These are phyloP conservation scores for Onychomys leucogaster DNA, from an alignment of 2,797 vertebrate genomes.

Conservation along the genomic window DNA sequence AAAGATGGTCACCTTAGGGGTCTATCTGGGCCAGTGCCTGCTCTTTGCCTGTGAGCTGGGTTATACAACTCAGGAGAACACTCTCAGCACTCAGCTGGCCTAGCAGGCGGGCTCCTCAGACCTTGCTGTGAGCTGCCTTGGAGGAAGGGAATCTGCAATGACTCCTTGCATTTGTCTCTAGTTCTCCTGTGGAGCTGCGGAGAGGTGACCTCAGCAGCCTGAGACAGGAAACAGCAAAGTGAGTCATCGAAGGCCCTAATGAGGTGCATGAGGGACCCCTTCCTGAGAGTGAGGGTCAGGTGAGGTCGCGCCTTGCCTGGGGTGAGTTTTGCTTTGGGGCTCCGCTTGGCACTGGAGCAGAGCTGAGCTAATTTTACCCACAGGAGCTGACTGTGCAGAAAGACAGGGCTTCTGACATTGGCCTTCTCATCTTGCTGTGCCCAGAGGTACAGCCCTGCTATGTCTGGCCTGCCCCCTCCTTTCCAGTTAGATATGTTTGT, in stretches of 20 bases:
- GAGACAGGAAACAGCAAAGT: conserved; percentile 49
- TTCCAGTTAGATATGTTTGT: conserved; percentile 54
- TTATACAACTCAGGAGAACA: conserved; percentile 6
- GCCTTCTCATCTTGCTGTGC: conserved; percentile 71
- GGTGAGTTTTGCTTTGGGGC: conserved; percentile 75
- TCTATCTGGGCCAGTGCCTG: neutral
- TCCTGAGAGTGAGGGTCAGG: conserved; percentile 70
- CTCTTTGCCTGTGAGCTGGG: neutral
- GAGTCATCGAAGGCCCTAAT: conserved; percentile 47
- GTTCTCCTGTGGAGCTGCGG: neutral
- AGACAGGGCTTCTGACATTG: conserved; percentile 53
- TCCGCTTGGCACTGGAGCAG: conserved; percentile 63
- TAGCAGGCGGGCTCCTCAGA: neutral
- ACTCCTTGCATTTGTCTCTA: conserved; percentile 64
- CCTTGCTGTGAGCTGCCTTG: neutral
- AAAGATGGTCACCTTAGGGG: neutral
- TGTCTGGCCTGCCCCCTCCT: conserved; percentile 35
- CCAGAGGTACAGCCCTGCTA: conserved; percentile 57
- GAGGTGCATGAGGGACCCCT: conserved; percentile 30
- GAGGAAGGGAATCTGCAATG: neutral
- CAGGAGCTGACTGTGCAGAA: conserved; percentile 60
- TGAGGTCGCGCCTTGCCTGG: conserved; percentile 63
- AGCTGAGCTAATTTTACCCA: conserved; percentile 76
- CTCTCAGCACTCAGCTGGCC: neutral
- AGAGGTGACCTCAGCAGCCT: conserved; percentile 72